These are phyloP conservation scores for Tragelaphus imberbis DNA, from an alignment of 2,113 vertebrate genomes.

Conservation along the genomic window DNA sequence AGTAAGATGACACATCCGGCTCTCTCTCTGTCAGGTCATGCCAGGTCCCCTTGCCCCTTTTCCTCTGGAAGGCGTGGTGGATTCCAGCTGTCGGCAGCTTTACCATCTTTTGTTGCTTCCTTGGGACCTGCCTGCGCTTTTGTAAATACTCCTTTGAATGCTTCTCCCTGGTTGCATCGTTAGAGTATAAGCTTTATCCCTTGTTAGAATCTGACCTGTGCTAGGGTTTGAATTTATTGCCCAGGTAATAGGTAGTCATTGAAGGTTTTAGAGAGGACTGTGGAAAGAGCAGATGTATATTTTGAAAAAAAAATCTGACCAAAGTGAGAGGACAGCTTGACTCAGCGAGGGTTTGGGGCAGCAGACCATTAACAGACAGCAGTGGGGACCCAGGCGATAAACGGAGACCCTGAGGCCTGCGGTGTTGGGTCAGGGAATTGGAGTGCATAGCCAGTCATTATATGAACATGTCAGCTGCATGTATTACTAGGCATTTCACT, in stretches of 20 bases:
- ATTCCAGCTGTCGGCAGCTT: background rate
- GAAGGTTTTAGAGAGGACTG: background rate
- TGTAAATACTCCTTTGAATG: background rate
- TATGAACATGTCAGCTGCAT: background rate
- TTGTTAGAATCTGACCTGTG: background rate
- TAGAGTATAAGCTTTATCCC: background rate
- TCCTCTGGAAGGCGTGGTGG: background rate
- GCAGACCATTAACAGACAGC: background rate
- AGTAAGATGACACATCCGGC: background rate
- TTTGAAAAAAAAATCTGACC: background rate
- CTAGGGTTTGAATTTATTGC: background rate
- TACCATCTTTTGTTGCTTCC: background rate
- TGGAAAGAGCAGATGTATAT: background rate
- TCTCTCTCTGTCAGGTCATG: too few relatives aligned
- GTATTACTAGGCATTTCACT: background rate
- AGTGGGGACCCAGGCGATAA: background rate
- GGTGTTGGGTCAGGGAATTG: fast-evolving
- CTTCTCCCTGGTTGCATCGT: background rate
- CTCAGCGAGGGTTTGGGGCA: background rate
- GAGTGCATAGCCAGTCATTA: background rate
- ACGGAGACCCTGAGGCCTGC: fast-evolving
- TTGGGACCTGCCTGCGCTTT: background rate
- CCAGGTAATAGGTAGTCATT: background rate
- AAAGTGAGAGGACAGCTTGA: background rate
- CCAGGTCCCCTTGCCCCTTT: background rate